Evolutionary conservation across 2,113 vertebrate genomes (phyloP), one percentile per base, ranked within the genome.

Genomic region (Oncorhynchus clarkii): DNA sequence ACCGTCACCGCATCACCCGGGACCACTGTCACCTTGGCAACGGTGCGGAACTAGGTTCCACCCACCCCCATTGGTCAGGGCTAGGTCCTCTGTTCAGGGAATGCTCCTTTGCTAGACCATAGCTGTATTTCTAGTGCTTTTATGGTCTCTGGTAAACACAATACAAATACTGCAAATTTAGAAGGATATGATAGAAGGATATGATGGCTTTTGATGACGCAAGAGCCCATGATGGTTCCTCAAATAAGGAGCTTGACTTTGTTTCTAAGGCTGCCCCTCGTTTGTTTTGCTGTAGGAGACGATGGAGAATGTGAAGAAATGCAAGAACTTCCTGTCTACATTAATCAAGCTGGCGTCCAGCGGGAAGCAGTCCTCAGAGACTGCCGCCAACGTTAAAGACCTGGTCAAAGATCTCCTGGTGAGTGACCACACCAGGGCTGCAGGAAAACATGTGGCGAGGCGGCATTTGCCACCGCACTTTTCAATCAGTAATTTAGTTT

Each of bases 281-380:
- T 54, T 18, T 54, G 3, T 80, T 2, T 77, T 66, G 73, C 71
- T 74, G 12, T 80, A 99, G 98, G 98, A 99, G 91, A 99, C 96
- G 2, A 95, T 99, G 94, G 97, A 99, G 91, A 99, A 99, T 90
- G 98, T 99, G 91, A 99, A 97, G 90, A 99, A 99, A 88, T 99
- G 98, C 88, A 97, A 96, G 92, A 99, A 96, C 91, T 99, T 99
- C 87, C 89, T 99, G 79, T 98, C 97, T 13, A 99, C 98, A 0
- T 85, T 99, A 89, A 99, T 99, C 90, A 99, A 99, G 90, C 91
- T 99, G 90, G 96, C 97, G 22, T 99, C 97, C 39, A 95, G 94
- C 68, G 96, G 96, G 79, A 98, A 97, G 82, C 96, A 98, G 89
- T 98, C 97, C 7, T 87, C 95, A 31, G 96, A 99, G 88, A 98